Conservation (phyloP, 2,888 invertebrate species). For the Campoplex capitator region DNA sequence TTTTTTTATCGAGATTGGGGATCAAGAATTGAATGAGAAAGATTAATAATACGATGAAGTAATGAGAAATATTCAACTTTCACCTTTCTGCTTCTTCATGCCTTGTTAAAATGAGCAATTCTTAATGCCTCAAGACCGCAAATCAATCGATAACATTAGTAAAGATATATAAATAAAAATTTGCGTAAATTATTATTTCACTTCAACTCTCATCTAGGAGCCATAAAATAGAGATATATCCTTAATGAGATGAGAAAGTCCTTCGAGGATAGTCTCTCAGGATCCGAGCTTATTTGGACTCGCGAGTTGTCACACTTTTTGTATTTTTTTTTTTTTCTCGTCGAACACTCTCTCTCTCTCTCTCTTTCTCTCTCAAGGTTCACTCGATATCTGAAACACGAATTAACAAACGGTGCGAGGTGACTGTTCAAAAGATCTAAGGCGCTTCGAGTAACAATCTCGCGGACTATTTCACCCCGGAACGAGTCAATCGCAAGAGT, state of each 20-base stretch:
- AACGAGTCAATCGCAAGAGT: constrained; percentile 64
- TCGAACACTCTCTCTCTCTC: background rate
- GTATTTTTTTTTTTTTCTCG: background rate
- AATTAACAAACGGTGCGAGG: constrained; percentile 4
- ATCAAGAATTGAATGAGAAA: constrained; percentile 1
- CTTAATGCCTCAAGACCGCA: background rate
- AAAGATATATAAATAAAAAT: background rate
- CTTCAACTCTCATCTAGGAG: background rate
- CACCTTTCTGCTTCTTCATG: background rate
- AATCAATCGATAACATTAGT: constrained; percentile 5
- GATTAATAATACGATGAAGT: constrained; percentile 13
- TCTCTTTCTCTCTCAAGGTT: background rate
- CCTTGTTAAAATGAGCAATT: constrained; percentile 9
- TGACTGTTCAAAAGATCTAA: background rate
- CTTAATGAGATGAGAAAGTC: constrained; percentile 4
- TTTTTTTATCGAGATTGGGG: background rate
- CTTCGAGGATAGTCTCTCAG: background rate
- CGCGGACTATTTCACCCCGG: constrained; percentile 42
- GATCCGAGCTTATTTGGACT: background rate
- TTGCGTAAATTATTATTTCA: background rate
- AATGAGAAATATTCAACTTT: constrained; percentile 18
- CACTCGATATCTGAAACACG: background rate
- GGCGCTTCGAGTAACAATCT: constrained; percentile 26
- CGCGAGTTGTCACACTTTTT: background rate
- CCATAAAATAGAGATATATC: constrained; percentile 4